Evolutionary conservation across 2,888 invertebrate species (phyloP).

Genomic region (Biston betularia): DNA sequence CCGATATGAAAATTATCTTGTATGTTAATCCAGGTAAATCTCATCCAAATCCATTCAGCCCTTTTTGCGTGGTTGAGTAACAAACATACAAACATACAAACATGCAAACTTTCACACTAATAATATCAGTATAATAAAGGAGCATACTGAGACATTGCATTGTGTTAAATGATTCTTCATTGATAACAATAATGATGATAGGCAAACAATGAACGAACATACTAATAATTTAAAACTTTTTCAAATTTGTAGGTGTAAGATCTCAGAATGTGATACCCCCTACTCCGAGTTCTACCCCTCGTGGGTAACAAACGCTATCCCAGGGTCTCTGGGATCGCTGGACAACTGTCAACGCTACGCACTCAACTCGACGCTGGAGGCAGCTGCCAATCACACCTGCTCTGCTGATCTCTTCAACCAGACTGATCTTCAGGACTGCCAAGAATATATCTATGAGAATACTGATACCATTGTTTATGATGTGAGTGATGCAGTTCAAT

Average conservation of each 20-base stretch:
- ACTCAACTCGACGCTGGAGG: slow-evolving; percentile 35
- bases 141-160: no score
- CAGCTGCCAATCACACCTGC: slow-evolving; percentile 53
- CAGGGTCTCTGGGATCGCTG: slow-evolving; percentile 57
- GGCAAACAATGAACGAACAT: no score
- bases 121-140: no score
- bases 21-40: no score
- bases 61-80: no score
- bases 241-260: slow-evolving; percentile 39
- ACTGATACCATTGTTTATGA: slow-evolving; percentile 72
- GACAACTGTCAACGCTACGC: slow-evolving; percentile 79
- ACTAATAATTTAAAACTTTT: not conserved
- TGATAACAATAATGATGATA: no score
- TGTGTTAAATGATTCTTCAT: no score
- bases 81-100: no score
- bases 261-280: slow-evolving; percentile 35
- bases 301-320: slow-evolving; percentile 65
- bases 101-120: no score
- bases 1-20: no score
- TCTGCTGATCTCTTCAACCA: slow-evolving; percentile 65
- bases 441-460: slow-evolving; percentile 67
- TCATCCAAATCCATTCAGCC: no score
- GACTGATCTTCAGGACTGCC: slow-evolving; percentile 52
- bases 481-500: slow-evolving; percentile 54
- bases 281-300: slow-evolving; percentile 24